Conservation (phyloP, 2,888 invertebrate species). For the Chironomus riparius region DNA sequence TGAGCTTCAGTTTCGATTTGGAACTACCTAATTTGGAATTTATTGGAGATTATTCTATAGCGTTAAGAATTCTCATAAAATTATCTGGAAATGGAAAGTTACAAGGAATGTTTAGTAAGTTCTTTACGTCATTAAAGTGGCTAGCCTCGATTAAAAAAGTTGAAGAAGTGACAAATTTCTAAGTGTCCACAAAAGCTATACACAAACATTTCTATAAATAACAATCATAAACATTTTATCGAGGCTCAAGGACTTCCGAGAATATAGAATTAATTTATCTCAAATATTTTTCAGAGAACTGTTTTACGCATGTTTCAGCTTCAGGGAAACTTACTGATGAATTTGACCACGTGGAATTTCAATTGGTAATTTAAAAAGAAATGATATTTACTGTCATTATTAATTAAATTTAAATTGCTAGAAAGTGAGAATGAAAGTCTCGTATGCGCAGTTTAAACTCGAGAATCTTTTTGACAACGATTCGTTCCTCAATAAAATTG, state of each 20-base stretch:
- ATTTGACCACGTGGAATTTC: not conserved
- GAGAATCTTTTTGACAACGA: not conserved
- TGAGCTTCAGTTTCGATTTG: conserved; percentile 4
- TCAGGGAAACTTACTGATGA: not conserved
- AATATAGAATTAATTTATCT: no score
- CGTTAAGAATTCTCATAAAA: not conserved
- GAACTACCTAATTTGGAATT: not conserved
- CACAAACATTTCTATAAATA: no score
- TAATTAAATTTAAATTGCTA: no score
- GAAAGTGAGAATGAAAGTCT: not conserved
- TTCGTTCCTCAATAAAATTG: not conserved
- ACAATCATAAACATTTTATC: no score
- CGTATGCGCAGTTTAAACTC: not conserved
- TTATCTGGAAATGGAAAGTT: conserved; percentile 8
- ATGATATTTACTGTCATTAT: no score
- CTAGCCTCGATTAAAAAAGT: no score
- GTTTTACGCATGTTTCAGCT: not conserved
- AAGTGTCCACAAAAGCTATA: no score
- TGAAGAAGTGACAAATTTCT: no score
- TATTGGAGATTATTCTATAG: conserved; percentile 14
- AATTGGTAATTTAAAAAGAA: not conserved
- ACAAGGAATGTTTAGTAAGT: conserved; percentile 5
- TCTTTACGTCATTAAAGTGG: not conserved
- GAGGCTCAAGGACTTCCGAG: no score
- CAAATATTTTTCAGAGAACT: not conserved